A percentile compares a stretch with the other conserved stretches of the same genome.
phyloP scores from a whole-genome alignment of 2,888 invertebrate genomes.

The Pachycephus smyrnensis region DNA sequence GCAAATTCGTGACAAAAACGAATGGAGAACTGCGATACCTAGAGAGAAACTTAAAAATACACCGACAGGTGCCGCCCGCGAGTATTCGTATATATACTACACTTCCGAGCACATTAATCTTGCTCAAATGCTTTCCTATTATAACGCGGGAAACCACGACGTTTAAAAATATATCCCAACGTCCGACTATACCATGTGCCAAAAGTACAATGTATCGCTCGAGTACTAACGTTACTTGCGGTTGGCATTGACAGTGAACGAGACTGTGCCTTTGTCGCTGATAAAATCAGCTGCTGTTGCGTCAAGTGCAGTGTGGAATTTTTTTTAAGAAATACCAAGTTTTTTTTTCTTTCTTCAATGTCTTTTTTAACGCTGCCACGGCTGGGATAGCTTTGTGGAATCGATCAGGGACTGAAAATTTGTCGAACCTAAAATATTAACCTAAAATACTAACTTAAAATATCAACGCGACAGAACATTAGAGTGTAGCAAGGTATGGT shows the following conservation, averaged over 20 bases:
- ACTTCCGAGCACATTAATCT: constrained; percentile 11
- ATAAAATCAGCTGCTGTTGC: neutral
- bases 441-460: neutral
- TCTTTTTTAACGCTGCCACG: neutral
- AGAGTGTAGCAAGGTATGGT: neutral
- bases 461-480: neutral
- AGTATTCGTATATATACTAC: neutral
- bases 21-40: neutral
- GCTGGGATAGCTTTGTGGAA: neutral
- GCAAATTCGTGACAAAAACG: neutral
- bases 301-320: neutral
- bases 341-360: neutral
- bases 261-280: neutral
- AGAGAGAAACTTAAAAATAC: constrained; percentile 5
- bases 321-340: no score
- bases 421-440: no score
- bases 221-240: neutral
- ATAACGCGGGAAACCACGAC: neutral
- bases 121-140: constrained; percentile 2
- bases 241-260: neutral
- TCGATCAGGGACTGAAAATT: neutral
- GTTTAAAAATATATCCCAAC: neutral
- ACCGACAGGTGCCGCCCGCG: constrained; percentile 1
- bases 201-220: neutral
- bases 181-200: neutral